Evolutionary conservation across 2,888 invertebrate genomes (phyloP).

Genomic region (Tachina grossa): DNA sequence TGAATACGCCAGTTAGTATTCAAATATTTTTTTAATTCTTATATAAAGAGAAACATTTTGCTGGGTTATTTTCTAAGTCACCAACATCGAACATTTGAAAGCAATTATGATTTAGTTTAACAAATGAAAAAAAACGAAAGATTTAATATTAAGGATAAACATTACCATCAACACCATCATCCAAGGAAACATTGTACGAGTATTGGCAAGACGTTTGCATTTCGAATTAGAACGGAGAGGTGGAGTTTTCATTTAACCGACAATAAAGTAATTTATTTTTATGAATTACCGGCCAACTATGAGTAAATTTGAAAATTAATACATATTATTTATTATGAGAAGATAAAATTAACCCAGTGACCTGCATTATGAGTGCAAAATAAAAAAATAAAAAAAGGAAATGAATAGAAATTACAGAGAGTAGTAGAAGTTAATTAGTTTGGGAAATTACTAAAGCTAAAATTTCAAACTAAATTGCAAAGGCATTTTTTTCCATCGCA

Average conservation of each 20-base stretch:
- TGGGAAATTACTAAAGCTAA: neutral
- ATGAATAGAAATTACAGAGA: slow-evolving; percentile 19
- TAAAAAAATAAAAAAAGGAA: neutral
- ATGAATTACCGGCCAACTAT: slow-evolving; percentile 38
- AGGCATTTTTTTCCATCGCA: too few relatives aligned
- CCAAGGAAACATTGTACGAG: slow-evolving; percentile 9
- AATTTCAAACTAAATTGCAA: too few relatives aligned
- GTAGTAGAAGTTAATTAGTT: neutral
- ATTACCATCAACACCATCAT: slow-evolving; percentile 57
- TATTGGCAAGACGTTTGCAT: slow-evolving; percentile 35
- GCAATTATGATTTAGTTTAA: slow-evolving; percentile 61
- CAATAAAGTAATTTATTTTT: slow-evolving; percentile 69
- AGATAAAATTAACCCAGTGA: slow-evolving; percentile 62
- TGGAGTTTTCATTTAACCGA: slow-evolving; percentile 54
- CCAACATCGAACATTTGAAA: slow-evolving; percentile 41
- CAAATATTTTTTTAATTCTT: neutral
- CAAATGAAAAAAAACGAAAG: slow-evolving; percentile 37
- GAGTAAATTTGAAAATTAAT: slow-evolving; percentile 40
- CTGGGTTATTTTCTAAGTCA: slow-evolving; percentile 18
- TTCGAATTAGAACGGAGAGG: slow-evolving; percentile 51
- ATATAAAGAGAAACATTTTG: neutral
- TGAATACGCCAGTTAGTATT: too few relatives aligned
- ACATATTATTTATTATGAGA: slow-evolving; percentile 54
- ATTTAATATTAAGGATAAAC: slow-evolving; percentile 61
- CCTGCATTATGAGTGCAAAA: slow-evolving; percentile 27